These are phyloP conservation scores for Malthinus flaveolus DNA, from an alignment of 2,888 invertebrate species.

Conservation along the genomic window DNA sequence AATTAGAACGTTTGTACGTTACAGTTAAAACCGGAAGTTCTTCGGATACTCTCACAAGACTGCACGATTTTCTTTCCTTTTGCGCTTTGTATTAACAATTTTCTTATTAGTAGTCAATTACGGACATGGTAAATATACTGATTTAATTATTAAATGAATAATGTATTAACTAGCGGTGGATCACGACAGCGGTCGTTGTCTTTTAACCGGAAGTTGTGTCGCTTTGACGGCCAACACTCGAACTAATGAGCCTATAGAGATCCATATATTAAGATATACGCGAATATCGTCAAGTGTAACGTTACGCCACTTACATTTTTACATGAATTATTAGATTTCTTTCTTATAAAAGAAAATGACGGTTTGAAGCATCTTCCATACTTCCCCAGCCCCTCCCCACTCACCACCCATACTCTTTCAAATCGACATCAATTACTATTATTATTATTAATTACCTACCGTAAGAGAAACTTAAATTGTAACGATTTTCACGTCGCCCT, in stretches of 20 bases:
- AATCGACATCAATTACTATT: neutral
- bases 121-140: constrained; percentile 34
- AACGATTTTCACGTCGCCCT: no score
- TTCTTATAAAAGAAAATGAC: constrained; percentile 22
- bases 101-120: constrained; percentile 21
- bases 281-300: constrained; percentile 40
- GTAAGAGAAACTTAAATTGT: no score
- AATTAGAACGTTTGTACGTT: neutral
- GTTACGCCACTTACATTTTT: constrained; percentile 37
- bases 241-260: constrained; percentile 46
- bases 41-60: constrained; percentile 12
- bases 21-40: constrained; percentile 16
- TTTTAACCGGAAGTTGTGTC: constrained; percentile 45
- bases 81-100: constrained; percentile 16
- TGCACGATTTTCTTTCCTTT: constrained; percentile 11
- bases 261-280: constrained; percentile 43
- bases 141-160: constrained; percentile 42
- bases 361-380: no score
- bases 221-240: constrained; percentile 46
- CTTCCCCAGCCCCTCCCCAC: no score
- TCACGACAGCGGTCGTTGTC: constrained; percentile 45
- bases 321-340: constrained; percentile 31
- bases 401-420: neutral
- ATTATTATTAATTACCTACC: neutral
- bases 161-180: constrained; percentile 37